Evolutionary conservation across 2,113 vertebrate genomes (phyloP).

Genomic region (Sinocyclocheilus maitianheensis): DNA sequence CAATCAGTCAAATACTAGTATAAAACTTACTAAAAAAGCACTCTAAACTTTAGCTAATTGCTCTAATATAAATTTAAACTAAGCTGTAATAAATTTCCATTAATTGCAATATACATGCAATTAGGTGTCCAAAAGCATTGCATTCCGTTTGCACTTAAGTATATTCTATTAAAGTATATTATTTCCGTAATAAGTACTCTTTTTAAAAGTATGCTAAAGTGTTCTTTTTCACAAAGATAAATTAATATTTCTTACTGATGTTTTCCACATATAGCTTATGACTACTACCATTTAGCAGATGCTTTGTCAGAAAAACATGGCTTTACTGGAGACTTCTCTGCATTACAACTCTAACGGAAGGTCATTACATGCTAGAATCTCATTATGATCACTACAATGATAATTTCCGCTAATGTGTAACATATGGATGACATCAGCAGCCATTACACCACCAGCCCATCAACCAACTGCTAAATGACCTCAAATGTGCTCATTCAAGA

Average conservation of each 20-base stretch:
- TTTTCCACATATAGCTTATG: background rate
- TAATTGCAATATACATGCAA: too few relatives aligned
- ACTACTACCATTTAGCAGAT: background rate
- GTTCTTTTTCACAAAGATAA: background rate
- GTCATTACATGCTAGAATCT: slow-evolving; percentile 14
- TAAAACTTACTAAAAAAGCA: too few relatives aligned
- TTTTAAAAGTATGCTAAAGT: background rate
- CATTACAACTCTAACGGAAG: slow-evolving; percentile 13
- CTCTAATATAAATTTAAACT: background rate
- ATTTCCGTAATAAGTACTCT: background rate
- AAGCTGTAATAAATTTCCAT: background rate
- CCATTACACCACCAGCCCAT: background rate
- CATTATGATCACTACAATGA: slow-evolving; percentile 25
- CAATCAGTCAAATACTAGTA: too few relatives aligned
- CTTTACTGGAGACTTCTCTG: background rate
- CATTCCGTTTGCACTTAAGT: background rate
- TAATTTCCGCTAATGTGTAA: background rate
- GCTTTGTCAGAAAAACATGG: background rate
- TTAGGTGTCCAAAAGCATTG: background rate
- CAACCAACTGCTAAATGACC: slow-evolving; percentile 11
- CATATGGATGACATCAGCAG: slow-evolving; percentile 34
- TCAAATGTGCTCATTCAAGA: background rate
- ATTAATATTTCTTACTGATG: background rate
- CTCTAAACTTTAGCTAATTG: background rate
- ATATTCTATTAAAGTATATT: background rate